Evolutionary conservation across 2,113 vertebrate species (phyloP), one percentile per base, ranked within the genome.

Genomic region (Nibea coibor): DNA sequence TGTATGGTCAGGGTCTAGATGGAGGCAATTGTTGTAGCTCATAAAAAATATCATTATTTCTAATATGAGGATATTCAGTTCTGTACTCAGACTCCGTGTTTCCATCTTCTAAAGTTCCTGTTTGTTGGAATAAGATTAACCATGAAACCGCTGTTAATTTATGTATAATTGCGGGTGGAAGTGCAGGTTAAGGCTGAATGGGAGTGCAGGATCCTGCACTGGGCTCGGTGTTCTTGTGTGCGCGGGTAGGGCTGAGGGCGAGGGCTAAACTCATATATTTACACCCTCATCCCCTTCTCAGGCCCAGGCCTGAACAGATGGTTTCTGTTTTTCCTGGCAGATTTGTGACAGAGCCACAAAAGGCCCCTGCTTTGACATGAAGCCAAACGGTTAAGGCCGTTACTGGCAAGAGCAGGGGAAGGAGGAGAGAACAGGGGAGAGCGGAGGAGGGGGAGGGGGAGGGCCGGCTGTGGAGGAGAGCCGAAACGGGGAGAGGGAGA

Each of bases 271-370:
- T 83, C 80, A 16, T 89, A 88, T 75, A 89, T 73, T 93, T 94
- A 93, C 85, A 84, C 82, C 72, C 92, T 89, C 89, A 88, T 88
- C 88, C 81, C 84, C 57, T 39, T 69, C 94, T 94, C 89, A 88
- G 92, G 93, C 84, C 68, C 77, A 39, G 82, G 81, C 63, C n/a
- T 51, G 62, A 93, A 90, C 95, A 96, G 94, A 95, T 95, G 95
- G 93, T 96, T 96, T 89, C 66, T 95, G 93, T 96, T 96, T 95
- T 96, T 93, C 93, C 94, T 92, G 93, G 88, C 93, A 94, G 94
- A 96, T 95, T 95, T 95, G 94, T 88, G 93, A 95, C 92, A 86
- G 89, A 95, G 94, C 94, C 94, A 94, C 94, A 94, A 93, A 94
- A 94, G 94, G 93, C 94, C 94, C 90, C 91, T 83, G 92, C 90